These are phyloP conservation scores for Rambutsinella grinnellia DNA, from an alignment of 2,888 invertebrate species.

Conservation along the genomic window DNA sequence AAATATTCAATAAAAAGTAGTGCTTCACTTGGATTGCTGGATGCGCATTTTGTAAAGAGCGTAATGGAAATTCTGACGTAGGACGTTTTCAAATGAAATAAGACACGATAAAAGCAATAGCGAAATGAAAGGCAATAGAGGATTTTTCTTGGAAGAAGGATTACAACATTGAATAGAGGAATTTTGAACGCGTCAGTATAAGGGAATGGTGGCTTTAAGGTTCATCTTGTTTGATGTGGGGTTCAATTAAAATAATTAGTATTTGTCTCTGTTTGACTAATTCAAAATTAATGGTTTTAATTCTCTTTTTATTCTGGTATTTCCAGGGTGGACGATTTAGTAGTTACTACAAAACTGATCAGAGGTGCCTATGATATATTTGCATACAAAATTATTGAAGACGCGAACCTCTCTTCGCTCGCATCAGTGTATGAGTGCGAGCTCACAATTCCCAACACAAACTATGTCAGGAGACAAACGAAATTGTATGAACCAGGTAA, in stretches of 20 bases:
- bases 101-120: too few relatives aligned
- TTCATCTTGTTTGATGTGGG: too few relatives aligned
- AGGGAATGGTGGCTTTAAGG: too few relatives aligned
- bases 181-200: too few relatives aligned
- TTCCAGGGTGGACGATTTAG: conserved; percentile 60
- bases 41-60: conserved; percentile 21
- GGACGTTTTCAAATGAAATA: too few relatives aligned
- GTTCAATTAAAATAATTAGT: too few relatives aligned
- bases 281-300: too few relatives aligned
- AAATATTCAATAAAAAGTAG: conserved; percentile 47
- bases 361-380: conserved; percentile 61
- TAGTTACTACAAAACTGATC: conserved; percentile 49
- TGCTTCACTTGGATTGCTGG: conserved; percentile 20
- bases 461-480: conserved; percentile 67
- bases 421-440: conserved; percentile 68
- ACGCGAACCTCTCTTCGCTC: conserved; percentile 61
- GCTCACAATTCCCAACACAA: conserved; percentile 67
- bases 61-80: background rate
- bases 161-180: too few relatives aligned
- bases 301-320: conserved; percentile 6
- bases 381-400: conserved; percentile 63
- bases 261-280: too few relatives aligned
- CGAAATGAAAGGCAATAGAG: too few relatives aligned
- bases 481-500: conserved; percentile 68
- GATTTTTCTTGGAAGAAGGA: too few relatives aligned